These are phyloP conservation scores for Platycercus adscitus DNA, from an alignment of 2,113 vertebrate species.

Conservation along the genomic window DNA sequence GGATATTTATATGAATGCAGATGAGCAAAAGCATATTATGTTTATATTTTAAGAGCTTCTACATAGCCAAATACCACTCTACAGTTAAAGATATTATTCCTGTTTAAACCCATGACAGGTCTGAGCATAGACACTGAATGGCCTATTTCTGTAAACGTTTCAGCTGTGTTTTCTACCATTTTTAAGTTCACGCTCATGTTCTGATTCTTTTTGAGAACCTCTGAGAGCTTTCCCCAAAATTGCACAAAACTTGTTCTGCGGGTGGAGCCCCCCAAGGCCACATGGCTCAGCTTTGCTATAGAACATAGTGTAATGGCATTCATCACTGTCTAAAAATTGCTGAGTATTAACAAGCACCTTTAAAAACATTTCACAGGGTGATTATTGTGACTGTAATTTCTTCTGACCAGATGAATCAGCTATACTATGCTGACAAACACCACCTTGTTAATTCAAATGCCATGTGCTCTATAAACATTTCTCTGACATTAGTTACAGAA, in stretches of 20 bases:
- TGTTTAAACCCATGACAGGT: neutral
- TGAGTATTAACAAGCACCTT: constrained; percentile 25
- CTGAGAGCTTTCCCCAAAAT: neutral
- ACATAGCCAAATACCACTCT: neutral
- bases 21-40: constrained; percentile 9
- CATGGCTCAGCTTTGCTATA: constrained; percentile 19
- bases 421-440: neutral
- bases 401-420: neutral
- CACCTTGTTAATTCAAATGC: neutral
- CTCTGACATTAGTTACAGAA: neutral
- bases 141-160: neutral
- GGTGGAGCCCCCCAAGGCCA: neutral
- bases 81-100: neutral
- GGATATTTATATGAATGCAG: neutral
- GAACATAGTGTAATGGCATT: neutral
- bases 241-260: neutral
- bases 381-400: neutral
- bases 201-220: neutral
- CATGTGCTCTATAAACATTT: neutral
- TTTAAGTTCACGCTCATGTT: neutral
- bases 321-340: constrained; percentile 1
- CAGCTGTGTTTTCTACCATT: neutral
- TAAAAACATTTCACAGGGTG: neutral
- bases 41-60: constrained; percentile 2
- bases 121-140: neutral